Percentiles rank a stretch among this genome's conserved stretches.
Conservation (phyloP, 2,113 vertebrate genomes). For the Corythaixoides concolor region DNA sequence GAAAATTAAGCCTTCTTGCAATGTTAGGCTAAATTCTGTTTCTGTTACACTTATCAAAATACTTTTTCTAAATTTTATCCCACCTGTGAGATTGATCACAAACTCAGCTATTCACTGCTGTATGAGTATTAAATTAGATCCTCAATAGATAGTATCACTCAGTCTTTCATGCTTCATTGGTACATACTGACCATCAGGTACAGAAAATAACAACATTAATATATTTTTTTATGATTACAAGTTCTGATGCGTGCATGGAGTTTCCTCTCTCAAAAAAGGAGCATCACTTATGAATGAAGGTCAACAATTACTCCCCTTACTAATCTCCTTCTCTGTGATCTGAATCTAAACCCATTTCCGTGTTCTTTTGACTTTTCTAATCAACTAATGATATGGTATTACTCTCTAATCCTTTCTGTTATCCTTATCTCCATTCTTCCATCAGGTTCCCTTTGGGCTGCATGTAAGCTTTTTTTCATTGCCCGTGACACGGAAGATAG, state of each 20-base stretch:
- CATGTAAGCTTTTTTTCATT: background rate
- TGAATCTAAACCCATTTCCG: background rate
- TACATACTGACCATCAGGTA: background rate
- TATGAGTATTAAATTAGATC: background rate
- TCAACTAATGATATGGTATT: constrained; percentile 8
- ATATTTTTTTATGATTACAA: background rate
- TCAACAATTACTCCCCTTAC: background rate
- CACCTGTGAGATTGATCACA: background rate
- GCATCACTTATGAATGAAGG: background rate
- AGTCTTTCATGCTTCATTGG: background rate
- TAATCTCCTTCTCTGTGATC: background rate
- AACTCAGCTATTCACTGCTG: background rate
- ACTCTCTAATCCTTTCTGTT: constrained; percentile 22
- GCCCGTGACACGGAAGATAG: background rate
- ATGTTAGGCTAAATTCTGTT: background rate
- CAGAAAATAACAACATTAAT: background rate
- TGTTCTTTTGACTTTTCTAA: constrained; percentile 6
- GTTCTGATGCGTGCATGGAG: background rate
- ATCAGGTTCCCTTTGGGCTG: background rate
- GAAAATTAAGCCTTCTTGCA: background rate
- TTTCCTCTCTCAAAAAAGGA: background rate
- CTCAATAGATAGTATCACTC: background rate
- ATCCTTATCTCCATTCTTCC: constrained; percentile 7
- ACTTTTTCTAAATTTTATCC: background rate
- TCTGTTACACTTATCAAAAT: background rate